Conservation (phyloP, 2,113 vertebrate species). For the Circaetus cinerascens region DNA sequence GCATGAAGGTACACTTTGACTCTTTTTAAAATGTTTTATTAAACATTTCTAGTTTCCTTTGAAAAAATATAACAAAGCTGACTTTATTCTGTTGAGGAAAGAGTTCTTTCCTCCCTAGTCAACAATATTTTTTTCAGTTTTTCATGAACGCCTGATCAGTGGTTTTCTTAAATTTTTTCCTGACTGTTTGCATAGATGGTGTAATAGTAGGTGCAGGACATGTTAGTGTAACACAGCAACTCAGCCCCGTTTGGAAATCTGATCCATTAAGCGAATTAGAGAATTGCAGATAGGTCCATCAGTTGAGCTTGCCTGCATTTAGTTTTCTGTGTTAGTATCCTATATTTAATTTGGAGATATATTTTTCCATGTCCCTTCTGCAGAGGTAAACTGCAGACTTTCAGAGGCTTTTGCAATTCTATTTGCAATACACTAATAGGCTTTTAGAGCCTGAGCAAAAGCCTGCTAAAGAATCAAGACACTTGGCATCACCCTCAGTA, state of each 20-base stretch:
- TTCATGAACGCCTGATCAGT: background rate
- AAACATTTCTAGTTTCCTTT: background rate
- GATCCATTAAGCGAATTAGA: background rate
- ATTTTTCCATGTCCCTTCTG: background rate
- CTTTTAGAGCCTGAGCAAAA: background rate
- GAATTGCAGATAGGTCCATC: background rate
- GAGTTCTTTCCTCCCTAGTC: background rate
- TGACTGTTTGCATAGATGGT: fast-evolving
- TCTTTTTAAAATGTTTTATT: background rate
- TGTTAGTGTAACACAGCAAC: background rate
- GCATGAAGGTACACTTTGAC: background rate
- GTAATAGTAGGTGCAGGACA: background rate
- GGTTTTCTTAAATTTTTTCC: background rate
- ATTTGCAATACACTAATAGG: background rate
- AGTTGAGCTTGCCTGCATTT: background rate
- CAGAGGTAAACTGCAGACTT: background rate
- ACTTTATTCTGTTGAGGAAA: background rate
- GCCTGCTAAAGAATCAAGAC: background rate
- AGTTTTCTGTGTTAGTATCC: background rate
- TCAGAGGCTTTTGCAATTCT: background rate
- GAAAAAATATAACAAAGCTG: background rate
- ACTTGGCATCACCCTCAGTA: background rate
- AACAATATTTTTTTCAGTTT: background rate
- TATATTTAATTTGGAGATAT: background rate
- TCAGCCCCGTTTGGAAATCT: background rate